Percentiles rank a stretch among this genome's conserved stretches.
Evolutionary conservation across 2,113 vertebrate genomes (phyloP).

Genomic region (Ivindomyrus marchei): DNA sequence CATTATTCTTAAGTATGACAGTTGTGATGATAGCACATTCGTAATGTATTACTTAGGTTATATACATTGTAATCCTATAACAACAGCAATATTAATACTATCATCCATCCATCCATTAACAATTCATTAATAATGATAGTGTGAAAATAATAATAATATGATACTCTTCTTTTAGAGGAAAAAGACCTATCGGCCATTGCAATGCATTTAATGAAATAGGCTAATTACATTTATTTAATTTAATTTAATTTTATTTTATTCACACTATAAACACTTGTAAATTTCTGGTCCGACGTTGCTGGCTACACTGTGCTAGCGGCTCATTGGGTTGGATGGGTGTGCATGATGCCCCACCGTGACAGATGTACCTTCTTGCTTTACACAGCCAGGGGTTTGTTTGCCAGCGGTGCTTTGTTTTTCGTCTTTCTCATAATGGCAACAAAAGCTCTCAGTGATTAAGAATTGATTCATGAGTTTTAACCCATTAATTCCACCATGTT

Average conservation of each 20-base stretch:
- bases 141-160: background rate
- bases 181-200: background rate
- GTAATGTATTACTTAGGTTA: background rate
- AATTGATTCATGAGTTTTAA: background rate
- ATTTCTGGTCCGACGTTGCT: background rate
- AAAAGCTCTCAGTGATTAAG: background rate
- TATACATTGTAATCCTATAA: background rate
- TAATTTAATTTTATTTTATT: background rate
- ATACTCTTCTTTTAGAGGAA: background rate
- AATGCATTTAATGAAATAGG: background rate
- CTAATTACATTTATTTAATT: background rate
- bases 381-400: background rate
- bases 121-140: background rate
- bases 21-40: background rate
- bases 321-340: background rate
- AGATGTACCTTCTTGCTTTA: background rate
- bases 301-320: background rate
- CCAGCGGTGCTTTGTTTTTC: background rate
- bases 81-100: background rate
- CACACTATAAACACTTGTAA: background rate
- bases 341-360: background rate
- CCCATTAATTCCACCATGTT: background rate
- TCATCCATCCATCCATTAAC: background rate
- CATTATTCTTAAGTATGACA: background rate
- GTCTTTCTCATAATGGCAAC: background rate